A percentile compares a stretch with the other conserved stretches of the same genome.
These are phyloP conservation scores for Mesoclemmys tuberculata DNA, from an alignment of 2,113 vertebrate species.

Conservation along the genomic window DNA sequence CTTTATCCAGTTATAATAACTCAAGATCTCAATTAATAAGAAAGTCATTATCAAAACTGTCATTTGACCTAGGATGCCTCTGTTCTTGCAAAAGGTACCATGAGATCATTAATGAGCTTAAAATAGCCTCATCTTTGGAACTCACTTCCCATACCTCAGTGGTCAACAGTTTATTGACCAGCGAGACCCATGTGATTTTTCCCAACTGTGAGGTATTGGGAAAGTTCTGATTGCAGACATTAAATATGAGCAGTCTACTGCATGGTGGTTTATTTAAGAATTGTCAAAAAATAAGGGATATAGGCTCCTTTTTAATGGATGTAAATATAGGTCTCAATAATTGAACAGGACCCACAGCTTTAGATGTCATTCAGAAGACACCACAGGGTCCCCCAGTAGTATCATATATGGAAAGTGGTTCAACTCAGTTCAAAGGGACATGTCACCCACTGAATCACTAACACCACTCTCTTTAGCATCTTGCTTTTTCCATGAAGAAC, in stretches of 20 bases:
- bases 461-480: fast-evolving
- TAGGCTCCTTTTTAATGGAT: not conserved
- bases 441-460: not conserved
- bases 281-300: fast-evolving
- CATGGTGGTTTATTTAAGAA: fast-evolving
- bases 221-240: not conserved
- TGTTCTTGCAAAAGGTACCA: constrained; percentile 23
- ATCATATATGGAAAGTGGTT: not conserved
- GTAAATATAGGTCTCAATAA: fast-evolving
- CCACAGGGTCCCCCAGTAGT: not conserved
- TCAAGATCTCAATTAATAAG: constrained; percentile 55
- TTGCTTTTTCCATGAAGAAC: not conserved
- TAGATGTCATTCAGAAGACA: fast-evolving
- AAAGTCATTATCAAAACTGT: constrained; percentile 58
- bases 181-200: not conserved
- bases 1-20: constrained; percentile 53
- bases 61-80: constrained; percentile 62
- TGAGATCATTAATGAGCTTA: constrained; percentile 54
- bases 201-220: not conserved
- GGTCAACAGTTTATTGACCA: constrained; percentile 53
- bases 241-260: not conserved
- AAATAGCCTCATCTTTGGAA: constrained; percentile 52
- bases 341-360: not conserved
- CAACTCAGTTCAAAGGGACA: not conserved
- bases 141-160: constrained; percentile 10